Evolutionary conservation across 2,113 vertebrate genomes (phyloP).

Genomic region (Pseudorasbora parva): DNA sequence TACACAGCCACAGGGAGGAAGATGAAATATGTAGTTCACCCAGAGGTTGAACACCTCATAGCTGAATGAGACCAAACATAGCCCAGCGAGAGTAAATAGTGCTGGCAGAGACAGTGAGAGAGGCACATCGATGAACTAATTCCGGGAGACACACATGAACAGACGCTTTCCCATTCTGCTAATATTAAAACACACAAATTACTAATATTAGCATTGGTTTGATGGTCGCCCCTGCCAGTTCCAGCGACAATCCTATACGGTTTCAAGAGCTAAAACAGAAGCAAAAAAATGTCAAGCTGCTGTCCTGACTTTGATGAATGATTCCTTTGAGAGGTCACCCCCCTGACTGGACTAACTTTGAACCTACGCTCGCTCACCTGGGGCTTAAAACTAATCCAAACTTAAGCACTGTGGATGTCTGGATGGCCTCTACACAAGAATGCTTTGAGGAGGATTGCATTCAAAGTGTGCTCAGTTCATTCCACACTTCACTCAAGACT

Average conservation of each 20-base stretch:
- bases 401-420: slow-evolving; percentile 21
- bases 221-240: not conserved
- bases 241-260: not conserved
- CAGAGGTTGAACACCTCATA: slow-evolving; percentile 28
- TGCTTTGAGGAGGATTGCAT: slow-evolving; percentile 23
- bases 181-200: slow-evolving; percentile 29
- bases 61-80: slow-evolving; percentile 31
- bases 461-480: slow-evolving; percentile 19
- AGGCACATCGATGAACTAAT: not conserved
- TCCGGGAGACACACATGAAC: not conserved
- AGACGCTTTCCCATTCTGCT: not conserved
- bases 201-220: slow-evolving; percentile 5
- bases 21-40: not conserved
- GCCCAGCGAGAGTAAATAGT: slow-evolving; percentile 10
- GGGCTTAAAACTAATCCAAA: slow-evolving; percentile 41
- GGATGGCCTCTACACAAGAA: slow-evolving; percentile 28
- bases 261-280: not conserved
- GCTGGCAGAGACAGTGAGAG: slow-evolving; percentile 17
- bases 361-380: slow-evolving; percentile 35
- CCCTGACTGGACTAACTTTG: slow-evolving; percentile 22
- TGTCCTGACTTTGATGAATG: slow-evolving; percentile 17
- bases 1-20: not conserved
- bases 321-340: slow-evolving; percentile 19
- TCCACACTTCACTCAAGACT: slow-evolving; percentile 33
- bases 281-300: not conserved